These are phyloP conservation scores for Cheirogaleus major DNA, from an alignment of 2,797 vertebrate genomes.

Conservation along the genomic window DNA sequence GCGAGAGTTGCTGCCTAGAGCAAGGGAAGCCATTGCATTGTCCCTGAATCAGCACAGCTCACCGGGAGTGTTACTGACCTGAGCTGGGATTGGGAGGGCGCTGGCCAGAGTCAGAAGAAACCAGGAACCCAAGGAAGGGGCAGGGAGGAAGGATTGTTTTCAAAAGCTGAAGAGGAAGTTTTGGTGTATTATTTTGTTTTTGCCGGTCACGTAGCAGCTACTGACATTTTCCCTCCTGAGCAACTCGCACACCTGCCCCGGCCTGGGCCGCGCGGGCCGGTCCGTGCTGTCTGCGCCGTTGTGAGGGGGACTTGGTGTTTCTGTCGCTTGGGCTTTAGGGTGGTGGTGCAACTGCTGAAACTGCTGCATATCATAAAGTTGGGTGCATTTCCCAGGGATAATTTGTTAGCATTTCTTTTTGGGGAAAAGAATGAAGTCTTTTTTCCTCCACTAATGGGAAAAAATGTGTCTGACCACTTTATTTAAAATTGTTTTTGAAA, in stretches of 20 bases:
- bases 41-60: background rate
- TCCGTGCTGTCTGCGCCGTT: fast-evolving
- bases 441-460: background rate
- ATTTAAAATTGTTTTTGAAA: conserved; percentile 8
- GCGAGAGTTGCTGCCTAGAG: background rate
- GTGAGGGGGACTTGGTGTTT: fast-evolving
- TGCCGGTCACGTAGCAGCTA: background rate
- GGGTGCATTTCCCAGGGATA: background rate
- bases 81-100: background rate
- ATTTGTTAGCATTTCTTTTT: background rate
- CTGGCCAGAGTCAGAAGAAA: background rate
- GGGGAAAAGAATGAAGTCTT: background rate
- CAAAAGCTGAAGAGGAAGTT: background rate
- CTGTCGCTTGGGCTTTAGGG: background rate
- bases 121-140: background rate
- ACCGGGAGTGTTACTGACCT: background rate
- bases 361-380: background rate
- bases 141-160: fast-evolving
- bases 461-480: background rate
- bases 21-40: conserved; percentile 14
- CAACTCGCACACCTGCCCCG: background rate
- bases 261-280: fast-evolving
- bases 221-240: background rate
- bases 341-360: background rate
- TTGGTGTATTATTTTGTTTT: background rate